Evolutionary conservation across 1,140 invertebrate genomes (phyloP).

Genomic region (Lepidurus couesii): DNA sequence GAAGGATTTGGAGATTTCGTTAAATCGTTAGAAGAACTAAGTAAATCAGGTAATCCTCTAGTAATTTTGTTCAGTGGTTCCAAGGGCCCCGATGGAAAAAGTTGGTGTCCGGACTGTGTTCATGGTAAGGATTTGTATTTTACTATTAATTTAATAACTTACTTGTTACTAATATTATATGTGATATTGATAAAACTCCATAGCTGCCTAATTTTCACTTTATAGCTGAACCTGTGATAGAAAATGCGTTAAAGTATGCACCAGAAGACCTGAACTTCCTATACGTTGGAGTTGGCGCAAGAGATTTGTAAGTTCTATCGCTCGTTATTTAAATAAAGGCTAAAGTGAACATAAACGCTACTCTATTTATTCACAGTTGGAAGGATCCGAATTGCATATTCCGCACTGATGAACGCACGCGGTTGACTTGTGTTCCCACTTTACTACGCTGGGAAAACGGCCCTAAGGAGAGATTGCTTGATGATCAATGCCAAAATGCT

Average conservation of each 20-base stretch:
- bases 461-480: constrained; percentile 41
- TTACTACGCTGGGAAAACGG: constrained; percentile 41
- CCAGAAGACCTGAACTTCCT: constrained; percentile 43
- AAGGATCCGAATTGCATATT: constrained; percentile 43
- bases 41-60: constrained; percentile 38
- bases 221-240: constrained; percentile 45
- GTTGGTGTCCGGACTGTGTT: constrained; percentile 50
- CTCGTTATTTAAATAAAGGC: not conserved
- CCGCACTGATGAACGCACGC: constrained; percentile 42
- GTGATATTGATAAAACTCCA: no score
- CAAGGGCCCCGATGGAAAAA: constrained; percentile 41
- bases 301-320: constrained; percentile 41
- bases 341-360: not conserved
- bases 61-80: constrained; percentile 46
- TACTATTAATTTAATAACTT: not conserved
- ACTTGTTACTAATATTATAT: no score
- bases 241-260: constrained; percentile 41
- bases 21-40: constrained; percentile 35
- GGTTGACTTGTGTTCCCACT: constrained; percentile 45
- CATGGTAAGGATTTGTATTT: not conserved
- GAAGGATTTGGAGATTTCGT: constrained; percentile 39
- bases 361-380: constrained; percentile 36
- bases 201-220: not conserved
- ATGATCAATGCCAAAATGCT: constrained; percentile 43
- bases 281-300: constrained; percentile 44